Conservation (phyloP, 2,113 vertebrate genomes). For the Hydrochoerus hydrochaeris region DNA sequence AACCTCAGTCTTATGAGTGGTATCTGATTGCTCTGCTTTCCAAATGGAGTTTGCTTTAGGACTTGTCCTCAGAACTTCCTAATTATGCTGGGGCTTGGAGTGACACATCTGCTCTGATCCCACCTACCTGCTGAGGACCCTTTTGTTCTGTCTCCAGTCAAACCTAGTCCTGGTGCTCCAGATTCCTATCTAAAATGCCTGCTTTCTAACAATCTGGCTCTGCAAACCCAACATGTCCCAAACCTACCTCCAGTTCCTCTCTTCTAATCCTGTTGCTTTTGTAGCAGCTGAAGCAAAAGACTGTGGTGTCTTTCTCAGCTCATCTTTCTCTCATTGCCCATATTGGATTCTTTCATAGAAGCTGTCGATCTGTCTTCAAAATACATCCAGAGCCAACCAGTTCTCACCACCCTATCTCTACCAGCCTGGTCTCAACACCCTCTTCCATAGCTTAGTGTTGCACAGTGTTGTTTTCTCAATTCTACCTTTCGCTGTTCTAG, state of each 20-base stretch:
- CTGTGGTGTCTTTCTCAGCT: neutral
- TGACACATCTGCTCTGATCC: neutral
- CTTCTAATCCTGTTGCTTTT: neutral
- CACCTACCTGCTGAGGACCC: neutral
- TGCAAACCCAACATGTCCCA: neutral
- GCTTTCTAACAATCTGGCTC: neutral
- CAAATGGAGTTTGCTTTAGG: neutral
- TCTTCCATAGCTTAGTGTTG: neutral
- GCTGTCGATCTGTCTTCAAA: neutral
- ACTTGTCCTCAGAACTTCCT: neutral
- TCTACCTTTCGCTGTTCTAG: neutral
- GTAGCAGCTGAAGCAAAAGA: neutral
- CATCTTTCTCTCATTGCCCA: neutral
- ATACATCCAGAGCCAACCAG: neutral
- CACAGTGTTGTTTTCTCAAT: neutral
- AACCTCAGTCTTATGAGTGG: neutral
- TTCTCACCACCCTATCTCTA: neutral
- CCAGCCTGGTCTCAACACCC: neutral
- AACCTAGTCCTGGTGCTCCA: neutral
- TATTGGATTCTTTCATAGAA: neutral
- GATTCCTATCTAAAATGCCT: neutral
- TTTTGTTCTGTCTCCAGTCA: neutral
- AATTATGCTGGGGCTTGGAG: neutral
- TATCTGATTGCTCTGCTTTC: neutral
- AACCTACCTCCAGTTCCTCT: neutral